phyloP scores from a whole-genome alignment of 2,113 vertebrate genomes.

The Chloropsis cyanopogon region DNA sequence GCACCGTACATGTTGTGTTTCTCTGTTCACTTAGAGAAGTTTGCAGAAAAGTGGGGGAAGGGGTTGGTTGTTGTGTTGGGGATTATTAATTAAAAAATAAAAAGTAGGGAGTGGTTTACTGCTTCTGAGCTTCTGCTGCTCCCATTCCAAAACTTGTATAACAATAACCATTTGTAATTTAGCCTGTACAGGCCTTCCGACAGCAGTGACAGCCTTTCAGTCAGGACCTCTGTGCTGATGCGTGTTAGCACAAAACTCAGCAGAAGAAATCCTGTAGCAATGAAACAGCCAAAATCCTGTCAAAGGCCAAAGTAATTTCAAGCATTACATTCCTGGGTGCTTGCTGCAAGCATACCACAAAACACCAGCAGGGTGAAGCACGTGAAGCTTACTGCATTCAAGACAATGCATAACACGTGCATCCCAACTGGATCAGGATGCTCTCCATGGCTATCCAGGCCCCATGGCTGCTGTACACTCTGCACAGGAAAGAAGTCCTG shows the following conservation, averaged over 20 bases:
- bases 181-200: neutral
- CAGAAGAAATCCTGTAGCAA: neutral
- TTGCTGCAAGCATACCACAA: neutral
- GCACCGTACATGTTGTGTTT: neutral
- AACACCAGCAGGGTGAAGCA: neutral
- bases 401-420: fast-evolving
- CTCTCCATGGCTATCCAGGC: neutral
- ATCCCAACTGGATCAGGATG: neutral
- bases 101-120: neutral
- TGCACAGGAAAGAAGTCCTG: neutral
- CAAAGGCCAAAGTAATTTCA: neutral
- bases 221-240: neutral
- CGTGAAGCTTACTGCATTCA: neutral
- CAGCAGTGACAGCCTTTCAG: neutral
- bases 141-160: neutral
- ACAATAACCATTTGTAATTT: neutral
- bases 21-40: neutral
- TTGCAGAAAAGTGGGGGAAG: neutral
- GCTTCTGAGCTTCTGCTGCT: neutral
- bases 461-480: fast-evolving
- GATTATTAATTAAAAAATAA: neutral
- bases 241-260: neutral
- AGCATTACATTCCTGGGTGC: neutral
- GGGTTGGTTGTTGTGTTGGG: neutral
- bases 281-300: neutral